These are phyloP conservation scores for Drosophila obscura DNA, from an alignment of 1,140 invertebrate genomes.

Conservation along the genomic window DNA sequence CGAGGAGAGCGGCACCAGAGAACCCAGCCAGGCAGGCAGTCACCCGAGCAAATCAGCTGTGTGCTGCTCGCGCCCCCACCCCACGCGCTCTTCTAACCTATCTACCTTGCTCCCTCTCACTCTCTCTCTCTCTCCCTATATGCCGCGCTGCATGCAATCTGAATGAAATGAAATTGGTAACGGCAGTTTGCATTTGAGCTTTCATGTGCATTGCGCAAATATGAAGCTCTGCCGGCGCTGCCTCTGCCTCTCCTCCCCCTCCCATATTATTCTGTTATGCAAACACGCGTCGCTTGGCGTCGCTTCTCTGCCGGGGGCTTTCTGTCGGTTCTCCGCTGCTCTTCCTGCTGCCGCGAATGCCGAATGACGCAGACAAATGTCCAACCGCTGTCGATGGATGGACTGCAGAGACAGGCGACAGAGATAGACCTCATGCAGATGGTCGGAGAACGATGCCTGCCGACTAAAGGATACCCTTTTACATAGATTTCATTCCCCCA, in stretches of 20 bases:
- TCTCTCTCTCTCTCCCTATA: slow-evolving; percentile 1
- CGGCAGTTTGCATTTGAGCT: slow-evolving; percentile 67
- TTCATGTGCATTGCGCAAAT: slow-evolving; percentile 74
- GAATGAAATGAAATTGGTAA: slow-evolving; percentile 70
- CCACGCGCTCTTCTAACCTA: slow-evolving; percentile 3
- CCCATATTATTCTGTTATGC: slow-evolving; percentile 59
- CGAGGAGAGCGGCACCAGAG: slow-evolving; percentile 15
- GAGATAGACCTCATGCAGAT: slow-evolving; percentile 5
- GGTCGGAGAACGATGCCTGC: neutral
- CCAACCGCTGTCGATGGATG: slow-evolving; percentile 42
- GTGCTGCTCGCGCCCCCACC: slow-evolving; percentile 24
- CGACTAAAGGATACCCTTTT: no score
- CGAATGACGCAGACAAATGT: slow-evolving; percentile 74
- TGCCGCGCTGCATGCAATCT: slow-evolving; percentile 48
- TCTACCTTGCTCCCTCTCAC: neutral
- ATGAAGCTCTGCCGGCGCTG: slow-evolving; percentile 21
- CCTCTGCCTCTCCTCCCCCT: neutral
- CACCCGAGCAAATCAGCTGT: slow-evolving; percentile 67
- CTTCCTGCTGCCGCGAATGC: slow-evolving; percentile 1
- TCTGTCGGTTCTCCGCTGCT: neutral
- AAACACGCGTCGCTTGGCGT: slow-evolving; percentile 41
- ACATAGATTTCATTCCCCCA: no score
- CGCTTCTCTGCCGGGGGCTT: neutral
- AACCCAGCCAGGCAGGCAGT: slow-evolving; percentile 12
- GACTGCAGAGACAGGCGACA: slow-evolving; percentile 27